These are phyloP conservation scores for Acrossocheilus wenchowensis DNA, from an alignment of 2,797 vertebrate genomes.

Conservation along the genomic window DNA sequence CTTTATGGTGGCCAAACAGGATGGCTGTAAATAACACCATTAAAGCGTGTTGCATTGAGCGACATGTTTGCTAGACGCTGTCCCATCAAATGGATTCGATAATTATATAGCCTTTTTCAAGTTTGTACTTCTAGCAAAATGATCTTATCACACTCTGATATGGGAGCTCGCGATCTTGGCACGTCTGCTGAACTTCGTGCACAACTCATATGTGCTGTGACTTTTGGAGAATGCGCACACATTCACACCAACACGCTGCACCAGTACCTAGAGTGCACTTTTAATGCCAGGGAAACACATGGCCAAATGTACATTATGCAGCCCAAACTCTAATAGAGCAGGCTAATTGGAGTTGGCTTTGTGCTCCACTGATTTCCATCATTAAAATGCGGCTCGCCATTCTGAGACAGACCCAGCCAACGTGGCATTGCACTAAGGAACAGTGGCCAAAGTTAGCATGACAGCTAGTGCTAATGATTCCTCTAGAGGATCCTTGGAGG, in stretches of 20 bases:
- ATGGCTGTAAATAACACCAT: slow-evolving; percentile 27
- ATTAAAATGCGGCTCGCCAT: slow-evolving; percentile 72
- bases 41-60: not conserved
- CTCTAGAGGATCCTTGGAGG: slow-evolving; percentile 47
- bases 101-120: slow-evolving; percentile 15
- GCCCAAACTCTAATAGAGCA: slow-evolving; percentile 74
- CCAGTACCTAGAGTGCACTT: slow-evolving; percentile 48
- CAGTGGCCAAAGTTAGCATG: slow-evolving; percentile 58
- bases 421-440: slow-evolving; percentile 60
- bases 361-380: slow-evolving; percentile 68
- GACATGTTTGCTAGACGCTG: not conserved
- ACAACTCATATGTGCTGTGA: slow-evolving; percentile 26
- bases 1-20: slow-evolving; percentile 10
- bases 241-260: slow-evolving; percentile 40
- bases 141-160: not conserved
- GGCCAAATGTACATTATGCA: slow-evolving; percentile 70
- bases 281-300: slow-evolving; percentile 58
- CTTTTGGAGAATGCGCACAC: slow-evolving; percentile 20
- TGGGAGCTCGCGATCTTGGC: not conserved
- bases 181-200: slow-evolving; percentile 1
- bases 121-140: slow-evolving; percentile 4
- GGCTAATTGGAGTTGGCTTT: slow-evolving; percentile 80
- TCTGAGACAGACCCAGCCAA: slow-evolving; percentile 68
- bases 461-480: slow-evolving; percentile 58
- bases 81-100: slow-evolving; percentile 15